phyloP scores from a whole-genome alignment of 1,140 invertebrate species.

The Bombus picipes region DNA sequence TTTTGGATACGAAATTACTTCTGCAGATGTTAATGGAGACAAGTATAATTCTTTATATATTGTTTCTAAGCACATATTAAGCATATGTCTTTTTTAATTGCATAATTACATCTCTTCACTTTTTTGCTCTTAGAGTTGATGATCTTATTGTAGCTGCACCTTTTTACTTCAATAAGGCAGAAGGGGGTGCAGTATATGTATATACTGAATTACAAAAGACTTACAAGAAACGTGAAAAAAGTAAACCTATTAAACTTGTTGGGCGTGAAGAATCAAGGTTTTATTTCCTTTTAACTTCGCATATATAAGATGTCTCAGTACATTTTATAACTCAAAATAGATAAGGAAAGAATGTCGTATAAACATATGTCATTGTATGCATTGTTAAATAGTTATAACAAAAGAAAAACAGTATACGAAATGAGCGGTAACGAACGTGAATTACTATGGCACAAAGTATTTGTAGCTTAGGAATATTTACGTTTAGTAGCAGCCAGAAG shows the following conservation, averaged over 20 bases:
- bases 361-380: no score
- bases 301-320: not conserved
- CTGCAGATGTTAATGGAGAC: constrained; percentile 94
- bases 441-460: no score
- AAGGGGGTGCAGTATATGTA: constrained; percentile 95
- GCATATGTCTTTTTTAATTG: not conserved
- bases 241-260: constrained; percentile 77
- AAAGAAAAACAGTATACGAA: no score
- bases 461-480: no score
- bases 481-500: no score
- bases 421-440: no score
- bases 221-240: constrained; percentile 70
- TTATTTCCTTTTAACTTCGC: constrained; percentile 1
- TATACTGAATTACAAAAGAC: constrained; percentile 86
- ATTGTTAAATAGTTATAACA: no score
- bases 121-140: constrained; percentile 85
- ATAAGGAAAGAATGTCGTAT: no score
- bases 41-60: constrained; percentile 83
- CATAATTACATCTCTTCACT: not conserved
- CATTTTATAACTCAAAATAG: no score
- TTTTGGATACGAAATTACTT: constrained; percentile 93
- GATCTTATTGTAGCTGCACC: constrained; percentile 96
- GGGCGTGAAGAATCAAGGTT: constrained; percentile 80
- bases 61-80: not conserved
- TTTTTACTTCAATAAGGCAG: constrained; percentile 91